Base-by-base conservation (phyloP, 2,888 invertebrate genomes). In the Anthophora plumipes region DNA sequence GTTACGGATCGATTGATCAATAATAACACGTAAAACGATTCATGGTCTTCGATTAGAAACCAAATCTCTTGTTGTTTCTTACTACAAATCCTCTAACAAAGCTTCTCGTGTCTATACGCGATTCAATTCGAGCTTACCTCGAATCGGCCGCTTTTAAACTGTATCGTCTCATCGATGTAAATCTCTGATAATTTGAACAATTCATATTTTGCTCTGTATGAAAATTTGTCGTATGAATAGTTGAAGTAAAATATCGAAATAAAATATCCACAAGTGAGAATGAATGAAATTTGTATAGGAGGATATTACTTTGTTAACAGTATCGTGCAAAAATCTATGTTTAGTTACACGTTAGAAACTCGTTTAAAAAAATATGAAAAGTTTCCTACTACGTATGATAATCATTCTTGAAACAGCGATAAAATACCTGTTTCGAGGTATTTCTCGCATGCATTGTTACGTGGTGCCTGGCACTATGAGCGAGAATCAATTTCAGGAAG, bases 1-100 rank as follows among this genome's bases (percentile, higher is more conserved):
- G 80, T 81, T 81, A 81, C 80, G 59, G 66, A 78, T 86, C 81
- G 81, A 84, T 85, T 86, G 66, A 86, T 85, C 85, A 74, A 85
- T 85, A 74, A 85, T 85, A 85, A 64, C 60, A 50, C 55, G 74
- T 60, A 4, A 31, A 77, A 85, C 48, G 67, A 77, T 79, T 70
- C 64, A 60, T 70, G 48, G 39, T 57, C 20, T 60, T 46, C 46
- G 46, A 69, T 78, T 68, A 12, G 31, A 20, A 20, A 69, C 8
- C 43, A 31, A 59, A 77, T 43, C 22, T n/a, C n/a, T n/a, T 1
- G 4, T 11, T 0, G 25, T 17, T n/a, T 37, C 39, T 71, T 83
- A 11, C 20, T 50, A 25, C 7, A 12, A 20, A 20, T 20, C 12
- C 7, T 17, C 17, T 14, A 7, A 1, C 17, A 11, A 8, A 31